Percentiles rank a stretch among this genome's conserved stretches.
These are phyloP conservation scores for Streptopelia turtur DNA, from an alignment of 2,797 vertebrate species.

Conservation along the genomic window DNA sequence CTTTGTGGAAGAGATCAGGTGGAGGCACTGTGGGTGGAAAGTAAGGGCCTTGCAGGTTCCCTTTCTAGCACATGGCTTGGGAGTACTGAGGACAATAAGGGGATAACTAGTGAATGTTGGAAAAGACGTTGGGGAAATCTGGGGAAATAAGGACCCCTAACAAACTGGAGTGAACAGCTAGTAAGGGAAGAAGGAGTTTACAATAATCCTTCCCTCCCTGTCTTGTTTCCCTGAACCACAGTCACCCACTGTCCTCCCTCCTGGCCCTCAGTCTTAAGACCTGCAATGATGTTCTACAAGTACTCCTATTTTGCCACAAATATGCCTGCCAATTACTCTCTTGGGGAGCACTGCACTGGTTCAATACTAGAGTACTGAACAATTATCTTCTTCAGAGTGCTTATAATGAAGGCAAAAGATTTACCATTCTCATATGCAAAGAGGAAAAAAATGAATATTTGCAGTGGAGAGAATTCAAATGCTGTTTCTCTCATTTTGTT, in stretches of 20 bases:
- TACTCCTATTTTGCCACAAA: neutral
- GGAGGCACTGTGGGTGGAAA: neutral
- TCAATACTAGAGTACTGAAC: neutral
- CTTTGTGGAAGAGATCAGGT: neutral
- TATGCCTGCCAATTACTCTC: neutral
- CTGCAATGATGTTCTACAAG: neutral
- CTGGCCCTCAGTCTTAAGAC: neutral
- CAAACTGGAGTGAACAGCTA: neutral
- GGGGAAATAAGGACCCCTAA: neutral
- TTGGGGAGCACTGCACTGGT: neutral
- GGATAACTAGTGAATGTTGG: neutral
- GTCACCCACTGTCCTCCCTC: neutral
- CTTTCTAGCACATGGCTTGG: neutral
- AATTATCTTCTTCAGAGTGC: neutral
- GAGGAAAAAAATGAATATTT: neutral
- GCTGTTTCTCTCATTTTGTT: neutral
- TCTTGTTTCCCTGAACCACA: neutral
- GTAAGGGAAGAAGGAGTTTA: neutral
- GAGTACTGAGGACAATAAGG: neutral
- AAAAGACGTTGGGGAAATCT: neutral
- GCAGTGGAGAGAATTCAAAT: neutral
- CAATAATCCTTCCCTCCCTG: neutral
- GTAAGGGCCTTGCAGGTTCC: neutral
- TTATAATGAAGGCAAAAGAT: neutral
- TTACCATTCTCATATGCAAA: neutral